Percentiles rank a stretch among this genome's conserved stretches.
Evolutionary conservation across 2,888 invertebrate species (phyloP).

Genomic region (Caenorhabditis becei): DNA sequence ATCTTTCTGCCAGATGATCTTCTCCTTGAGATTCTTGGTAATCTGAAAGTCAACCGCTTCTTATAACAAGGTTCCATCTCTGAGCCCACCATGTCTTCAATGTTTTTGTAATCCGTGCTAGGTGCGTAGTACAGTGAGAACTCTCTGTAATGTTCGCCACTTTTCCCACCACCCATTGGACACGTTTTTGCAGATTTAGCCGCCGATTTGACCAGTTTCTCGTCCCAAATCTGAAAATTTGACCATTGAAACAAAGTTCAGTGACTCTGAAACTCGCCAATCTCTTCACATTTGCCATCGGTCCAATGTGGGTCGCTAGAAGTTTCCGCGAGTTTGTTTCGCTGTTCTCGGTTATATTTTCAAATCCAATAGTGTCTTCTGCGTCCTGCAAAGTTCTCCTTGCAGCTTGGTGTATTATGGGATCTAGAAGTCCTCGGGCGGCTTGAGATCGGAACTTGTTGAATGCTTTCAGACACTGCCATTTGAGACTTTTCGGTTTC

Average conservation of each 20-base stretch:
- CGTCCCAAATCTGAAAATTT: slow-evolving; percentile 5
- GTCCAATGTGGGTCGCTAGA: neutral
- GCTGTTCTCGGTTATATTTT: neutral
- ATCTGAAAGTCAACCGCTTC: neutral
- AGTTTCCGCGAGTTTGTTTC: neutral
- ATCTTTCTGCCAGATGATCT: neutral
- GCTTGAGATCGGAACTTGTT: neutral
- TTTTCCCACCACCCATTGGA: neutral
- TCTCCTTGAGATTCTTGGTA: neutral
- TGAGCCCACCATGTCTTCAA: neutral
- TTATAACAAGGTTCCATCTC: neutral
- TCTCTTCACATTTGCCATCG: slow-evolving; percentile 5
- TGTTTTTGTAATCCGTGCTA: neutral
- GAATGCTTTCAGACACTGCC: slow-evolving; percentile 5
- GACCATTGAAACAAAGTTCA: neutral
- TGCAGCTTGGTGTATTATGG: neutral
- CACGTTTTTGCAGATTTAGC: neutral
- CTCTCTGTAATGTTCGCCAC: neutral
- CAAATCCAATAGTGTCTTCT: neutral
- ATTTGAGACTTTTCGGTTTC: neutral
- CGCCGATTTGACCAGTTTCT: neutral
- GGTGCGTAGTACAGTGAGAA: slow-evolving; percentile 1
- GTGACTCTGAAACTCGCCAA: neutral
- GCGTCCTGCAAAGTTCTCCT: neutral
- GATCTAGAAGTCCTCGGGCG: neutral